Base-by-base conservation (phyloP, 2,113 vertebrate species). In the Vimba vimba region DNA sequence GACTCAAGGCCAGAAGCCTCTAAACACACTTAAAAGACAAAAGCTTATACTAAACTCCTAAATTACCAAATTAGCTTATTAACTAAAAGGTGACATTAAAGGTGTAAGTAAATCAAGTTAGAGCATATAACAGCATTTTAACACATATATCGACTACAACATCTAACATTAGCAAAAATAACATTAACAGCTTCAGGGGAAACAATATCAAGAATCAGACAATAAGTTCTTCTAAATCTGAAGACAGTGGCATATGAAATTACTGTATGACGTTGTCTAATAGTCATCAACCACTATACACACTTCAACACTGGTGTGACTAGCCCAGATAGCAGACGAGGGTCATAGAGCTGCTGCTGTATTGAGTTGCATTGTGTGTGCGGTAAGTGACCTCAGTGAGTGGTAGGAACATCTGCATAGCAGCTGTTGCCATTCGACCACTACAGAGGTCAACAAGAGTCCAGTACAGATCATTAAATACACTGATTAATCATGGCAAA, bases 321-420 rank as follows among this genome's bases (percentile, higher is more conserved):
- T 45, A 25, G 12, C n/a, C 39, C 59, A 64, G 60, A 66, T 19
- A 81, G 36, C 9, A 17, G 60, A 66, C 9, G 23, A 5, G n/a
- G 74, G n/a, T 55, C 47, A 52, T 9, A 77, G 27, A 77, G 47
- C 25, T 82, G 43, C 43, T 47, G n/a, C 39, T 52, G 43, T 68
- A 68, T 82, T 52, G 79, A 82, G 60, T 82, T 82, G 79, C 62
- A 15, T 82, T 13, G 27, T 69, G 62, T 50, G 79, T 69, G 60
- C 4, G 43, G 79, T 82, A 82, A 68, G 15, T 69, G 27, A 82
- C 79, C 25, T 52, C 79, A 82, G 2, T 69, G 62, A 82, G 62
- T 69, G 50, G 27, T 83, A 39, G 68, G 19, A 83, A 83, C 81
- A 83, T 83, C 81, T 83, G 81, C 12, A 47, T 68, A 73, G 17